phyloP scores from a whole-genome alignment of 64 coral and sea anemone species.

The Porites australiensis region DNA sequence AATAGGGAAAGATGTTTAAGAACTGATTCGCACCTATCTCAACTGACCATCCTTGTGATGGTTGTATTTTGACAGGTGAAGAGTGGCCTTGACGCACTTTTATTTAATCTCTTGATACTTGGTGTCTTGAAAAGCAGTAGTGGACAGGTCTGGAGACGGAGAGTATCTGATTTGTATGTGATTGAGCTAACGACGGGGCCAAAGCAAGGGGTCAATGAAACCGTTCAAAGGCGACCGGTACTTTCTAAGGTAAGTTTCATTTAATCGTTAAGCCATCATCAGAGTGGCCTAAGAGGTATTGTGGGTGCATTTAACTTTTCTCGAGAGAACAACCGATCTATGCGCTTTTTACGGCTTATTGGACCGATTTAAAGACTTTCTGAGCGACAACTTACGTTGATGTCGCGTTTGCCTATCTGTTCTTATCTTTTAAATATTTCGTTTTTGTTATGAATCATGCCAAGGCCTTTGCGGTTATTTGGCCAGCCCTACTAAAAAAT shows the following conservation, averaged over 20 bases:
- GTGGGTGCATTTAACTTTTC: neutral
- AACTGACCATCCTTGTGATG: too few species aligned
- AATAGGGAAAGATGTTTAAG: slow-evolving; percentile 7
- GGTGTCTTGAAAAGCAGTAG: slow-evolving; percentile 66
- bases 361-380: too few species aligned
- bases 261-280: neutral
- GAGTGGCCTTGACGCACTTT: slow-evolving; percentile 76
- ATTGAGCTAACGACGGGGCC: slow-evolving; percentile 77
- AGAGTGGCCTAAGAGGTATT: neutral
- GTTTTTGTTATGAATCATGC: too few species aligned
- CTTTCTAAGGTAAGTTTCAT: neutral
- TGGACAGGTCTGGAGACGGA: slow-evolving; percentile 89
- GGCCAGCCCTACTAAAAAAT: too few species aligned
- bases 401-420: too few species aligned
- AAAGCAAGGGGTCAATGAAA: neutral
- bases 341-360: too few species aligned
- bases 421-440: too few species aligned
- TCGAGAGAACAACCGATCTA: too few species aligned
- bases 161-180: slow-evolving; percentile 85
- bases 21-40: too few species aligned
- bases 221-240: neutral
- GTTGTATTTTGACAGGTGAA: slow-evolving; percentile 60
- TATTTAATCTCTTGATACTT: slow-evolving; percentile 87
- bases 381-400: too few species aligned
- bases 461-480: too few species aligned